A percentile compares a stretch with the other conserved stretches of the same genome.
These are phyloP conservation scores for Sprattus sprattus DNA, from an alignment of 2,113 vertebrate species.

Conservation along the genomic window DNA sequence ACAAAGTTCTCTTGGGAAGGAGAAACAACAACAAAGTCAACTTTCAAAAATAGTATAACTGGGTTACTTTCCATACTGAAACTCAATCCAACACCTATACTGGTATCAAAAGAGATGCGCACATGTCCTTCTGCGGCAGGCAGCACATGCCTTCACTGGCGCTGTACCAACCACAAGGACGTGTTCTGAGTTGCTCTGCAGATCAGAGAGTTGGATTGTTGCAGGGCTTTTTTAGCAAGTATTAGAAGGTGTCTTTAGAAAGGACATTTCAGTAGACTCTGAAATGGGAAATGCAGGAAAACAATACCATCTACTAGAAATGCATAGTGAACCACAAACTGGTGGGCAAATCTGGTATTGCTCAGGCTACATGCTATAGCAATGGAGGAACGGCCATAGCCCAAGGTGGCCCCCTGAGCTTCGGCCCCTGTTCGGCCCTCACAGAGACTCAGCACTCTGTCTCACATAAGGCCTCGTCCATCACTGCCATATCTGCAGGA, in stretches of 20 bases:
- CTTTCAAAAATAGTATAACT: neutral
- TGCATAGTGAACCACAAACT: too few relatives aligned
- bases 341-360: too few relatives aligned
- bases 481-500: neutral
- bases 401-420: too few relatives aligned
- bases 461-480: neutral
- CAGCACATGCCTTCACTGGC: conserved; percentile 54
- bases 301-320: neutral
- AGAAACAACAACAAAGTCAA: neutral
- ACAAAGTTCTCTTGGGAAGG: neutral
- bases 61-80: neutral
- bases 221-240: neutral
- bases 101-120: neutral
- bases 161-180: conserved; percentile 45
- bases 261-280: neutral
- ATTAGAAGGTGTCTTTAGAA: neutral
- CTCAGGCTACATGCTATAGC: neutral
- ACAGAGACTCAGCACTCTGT: neutral
- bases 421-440: neutral
- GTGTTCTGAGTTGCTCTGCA: conserved; percentile 32
- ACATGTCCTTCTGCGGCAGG: neutral
- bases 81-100: neutral
- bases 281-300: neutral
- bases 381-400: neutral
- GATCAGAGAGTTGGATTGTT: conserved; percentile 39